phyloP scores from a whole-genome alignment of 2,113 vertebrate species.

The Connochaetes taurinus region DNA sequence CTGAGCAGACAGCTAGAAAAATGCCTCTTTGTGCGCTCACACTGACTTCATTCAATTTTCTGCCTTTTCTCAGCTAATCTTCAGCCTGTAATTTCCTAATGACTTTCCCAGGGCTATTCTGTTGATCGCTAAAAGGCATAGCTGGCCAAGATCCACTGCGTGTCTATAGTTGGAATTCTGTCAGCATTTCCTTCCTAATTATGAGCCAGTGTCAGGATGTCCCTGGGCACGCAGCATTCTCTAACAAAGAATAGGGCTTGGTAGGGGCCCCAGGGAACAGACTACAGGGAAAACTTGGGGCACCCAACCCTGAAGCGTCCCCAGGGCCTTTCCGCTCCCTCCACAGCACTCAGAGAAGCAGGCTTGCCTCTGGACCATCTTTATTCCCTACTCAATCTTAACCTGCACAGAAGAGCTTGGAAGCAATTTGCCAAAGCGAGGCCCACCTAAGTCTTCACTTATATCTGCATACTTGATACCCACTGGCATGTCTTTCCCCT shows the following conservation, averaged over 20 bases:
- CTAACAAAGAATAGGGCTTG: background rate
- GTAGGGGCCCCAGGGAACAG: background rate
- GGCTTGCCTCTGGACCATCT: background rate
- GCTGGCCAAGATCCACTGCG: background rate
- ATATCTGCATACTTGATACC: background rate
- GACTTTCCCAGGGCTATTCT: background rate
- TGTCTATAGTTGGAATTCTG: background rate
- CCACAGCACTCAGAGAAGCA: background rate
- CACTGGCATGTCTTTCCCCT: background rate
- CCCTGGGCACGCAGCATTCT: background rate
- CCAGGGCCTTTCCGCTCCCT: background rate
- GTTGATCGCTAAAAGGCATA: background rate
- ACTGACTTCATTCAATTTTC: conserved; percentile 31
- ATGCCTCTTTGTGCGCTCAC: background rate
- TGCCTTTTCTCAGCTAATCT: conserved; percentile 45
- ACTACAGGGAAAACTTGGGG: background rate
- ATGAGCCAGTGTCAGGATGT: background rate
- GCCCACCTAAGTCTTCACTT: background rate
- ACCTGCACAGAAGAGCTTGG: accelerated
- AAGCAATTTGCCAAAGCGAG: background rate
- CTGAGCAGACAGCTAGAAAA: conserved; percentile 19
- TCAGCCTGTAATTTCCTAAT: conserved; percentile 56
- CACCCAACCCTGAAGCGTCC: background rate
- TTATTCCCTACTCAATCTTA: background rate
- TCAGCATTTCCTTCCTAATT: background rate